Evolutionary conservation across 2,888 invertebrate genomes (phyloP).

Genomic region (Phorcus lineatus): DNA sequence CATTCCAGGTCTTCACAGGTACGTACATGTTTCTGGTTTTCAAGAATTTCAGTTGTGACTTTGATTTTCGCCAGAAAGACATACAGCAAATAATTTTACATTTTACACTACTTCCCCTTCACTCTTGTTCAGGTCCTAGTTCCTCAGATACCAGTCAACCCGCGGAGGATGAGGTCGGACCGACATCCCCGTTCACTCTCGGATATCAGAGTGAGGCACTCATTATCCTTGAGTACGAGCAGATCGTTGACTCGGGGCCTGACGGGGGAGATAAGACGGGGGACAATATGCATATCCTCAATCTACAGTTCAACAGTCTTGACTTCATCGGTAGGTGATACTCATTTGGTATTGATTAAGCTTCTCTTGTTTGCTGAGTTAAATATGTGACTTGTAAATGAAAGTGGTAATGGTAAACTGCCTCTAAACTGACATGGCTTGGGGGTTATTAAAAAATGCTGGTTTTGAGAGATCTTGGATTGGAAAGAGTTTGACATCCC

Average conservation of each 20-base stretch:
- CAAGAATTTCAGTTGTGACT: not conserved
- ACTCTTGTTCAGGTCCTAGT: not conserved
- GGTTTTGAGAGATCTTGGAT: too few species aligned
- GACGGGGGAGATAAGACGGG: constrained; percentile 72
- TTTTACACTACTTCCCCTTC: too few species aligned
- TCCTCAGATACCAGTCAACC: not conserved
- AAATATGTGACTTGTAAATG: too few species aligned
- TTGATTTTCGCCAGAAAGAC: not conserved
- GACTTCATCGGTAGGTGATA: constrained; percentile 88
- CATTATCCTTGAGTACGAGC: constrained; percentile 85
- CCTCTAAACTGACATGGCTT: too few species aligned
- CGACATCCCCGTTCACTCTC: not conserved
- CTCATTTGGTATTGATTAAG: too few species aligned
- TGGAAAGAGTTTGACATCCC: too few species aligned
- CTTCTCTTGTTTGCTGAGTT: too few species aligned
- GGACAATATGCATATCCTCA: constrained; percentile 83
- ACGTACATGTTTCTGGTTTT: not conserved
- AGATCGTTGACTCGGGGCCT: constrained; percentile 79
- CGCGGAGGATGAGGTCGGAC: not conserved
- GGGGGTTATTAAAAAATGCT: too few species aligned
- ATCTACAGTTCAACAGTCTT: constrained; percentile 93
- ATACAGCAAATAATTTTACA: too few species aligned
- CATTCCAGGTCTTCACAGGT: constrained; percentile 15
- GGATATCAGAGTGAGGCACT: constrained; percentile 75
- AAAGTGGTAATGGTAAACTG: too few species aligned